Base-by-base conservation (phyloP, 1,140 invertebrate species). In the Araneus ventricosus region DNA sequence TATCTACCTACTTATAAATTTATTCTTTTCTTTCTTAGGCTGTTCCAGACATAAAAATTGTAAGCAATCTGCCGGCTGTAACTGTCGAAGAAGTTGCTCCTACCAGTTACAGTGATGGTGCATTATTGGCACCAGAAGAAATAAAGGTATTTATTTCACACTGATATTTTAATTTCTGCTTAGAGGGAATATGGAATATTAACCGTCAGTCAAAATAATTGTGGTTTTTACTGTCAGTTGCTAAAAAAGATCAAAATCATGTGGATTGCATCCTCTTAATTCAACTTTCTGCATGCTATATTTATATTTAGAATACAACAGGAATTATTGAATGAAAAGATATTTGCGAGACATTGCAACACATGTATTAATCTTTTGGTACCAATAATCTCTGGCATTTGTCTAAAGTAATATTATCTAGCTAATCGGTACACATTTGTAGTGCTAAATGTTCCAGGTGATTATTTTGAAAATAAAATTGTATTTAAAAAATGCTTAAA, bases 51-150 rank as follows among this genome's bases (percentile, higher is more conserved):
- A 95, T 99, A 0, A 98, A 98, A 95, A 97, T 99, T 94, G 96
- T 99, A 1, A 98, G 96, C 86, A 99, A 99, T 95, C 95, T 98
- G 93, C 98, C 99, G 27, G 97, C 98, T 5, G 97, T 99, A 86
- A 96, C 96, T 45, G 98, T 99, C 97, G 99, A 99, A 96, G 99
- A 99, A 96, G 98, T 99, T n/a, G 98, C 98, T 4, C 99, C 99
- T 52, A 96, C 98, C 3, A 97, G 97, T 37, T 97, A 97, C 1
- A 98, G 97, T 95, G 98, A 99, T 96, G 97, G 97, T 22, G 96
- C 97, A 0, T 95, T 99, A 30, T 95, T 99, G 70, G 99, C 99
- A 34, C 99, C 99, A 4, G 98, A 99, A 96, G 99, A 99, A 97
- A 96, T 99, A 24, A 97, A 96, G 96, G 97, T 97, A 96, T 95